Percentiles rank a stretch among this genome's conserved stretches.
These are phyloP conservation scores for Plebejus argus DNA, from an alignment of 2,888 invertebrate genomes.

Conservation along the genomic window DNA sequence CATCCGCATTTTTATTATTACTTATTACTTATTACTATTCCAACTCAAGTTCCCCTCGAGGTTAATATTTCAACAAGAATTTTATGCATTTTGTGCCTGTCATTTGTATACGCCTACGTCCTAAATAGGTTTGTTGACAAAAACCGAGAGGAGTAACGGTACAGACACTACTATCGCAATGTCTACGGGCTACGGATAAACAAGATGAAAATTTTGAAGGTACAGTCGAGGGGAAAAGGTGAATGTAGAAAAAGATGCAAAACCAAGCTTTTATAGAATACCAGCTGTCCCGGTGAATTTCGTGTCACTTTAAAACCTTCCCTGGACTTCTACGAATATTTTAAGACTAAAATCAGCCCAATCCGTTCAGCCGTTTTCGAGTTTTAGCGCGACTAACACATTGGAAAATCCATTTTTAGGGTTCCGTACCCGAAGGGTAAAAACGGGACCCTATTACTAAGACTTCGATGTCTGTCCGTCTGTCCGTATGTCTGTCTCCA, in stretches of 20 bases:
- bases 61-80: slow-evolving; percentile 41
- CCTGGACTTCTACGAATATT: no score
- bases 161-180: slow-evolving; percentile 16
- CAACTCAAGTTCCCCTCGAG: not conserved
- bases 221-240: not conserved
- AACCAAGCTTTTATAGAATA: no score
- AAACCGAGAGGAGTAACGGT: slow-evolving; percentile 28
- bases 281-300: no score
- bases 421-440: no score
- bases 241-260: not conserved
- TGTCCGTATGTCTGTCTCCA: no score
- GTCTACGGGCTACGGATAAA: slow-evolving; percentile 31
- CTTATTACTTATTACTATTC: not conserved
- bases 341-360: no score
- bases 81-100: slow-evolving; percentile 5
- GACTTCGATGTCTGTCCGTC: no score
- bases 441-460: no score
- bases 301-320: no score
- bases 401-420: no score
- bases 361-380: no score
- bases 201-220: slow-evolving; percentile 38
- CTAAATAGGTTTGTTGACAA: slow-evolving; percentile 21
- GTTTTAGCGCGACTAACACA: no score
- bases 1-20: not conserved
- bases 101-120: slow-evolving; percentile 16